Base-by-base conservation (phyloP, 2,113 vertebrate genomes). In the Budorcas taxicolor region DNA sequence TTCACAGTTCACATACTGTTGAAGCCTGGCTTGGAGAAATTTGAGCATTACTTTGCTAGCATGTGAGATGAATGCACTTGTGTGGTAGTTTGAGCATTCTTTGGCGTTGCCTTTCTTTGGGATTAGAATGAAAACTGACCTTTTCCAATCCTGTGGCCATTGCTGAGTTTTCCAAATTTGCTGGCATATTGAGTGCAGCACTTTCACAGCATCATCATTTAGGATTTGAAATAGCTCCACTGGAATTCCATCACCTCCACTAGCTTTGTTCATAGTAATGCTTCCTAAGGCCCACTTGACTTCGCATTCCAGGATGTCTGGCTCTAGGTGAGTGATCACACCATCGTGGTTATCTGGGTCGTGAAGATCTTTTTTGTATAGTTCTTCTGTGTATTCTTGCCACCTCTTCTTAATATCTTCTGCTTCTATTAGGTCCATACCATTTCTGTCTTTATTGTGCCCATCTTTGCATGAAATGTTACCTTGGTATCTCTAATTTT, bases 341-440 rank as follows among this genome's bases (percentile, higher is more conserved):
- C 14, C 14, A 16, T 7, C 0, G 1, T 16, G 60, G 14, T 62
- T 33, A 62, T 7, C 60, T 17, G 62, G 31, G 31, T 64, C 0
- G 0, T n/a, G 62, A 64, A 64, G 62, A n/a, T 33, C 0, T 64
- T 33, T 31, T 64, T 64, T 64, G 31, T 64, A 17, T 1, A 64
- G 31, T 64, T 64, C 60, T 33, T 62, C 15, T 33, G 15, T 33
- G 31, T 33, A 33, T 64, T n/a, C 62, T 64, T 64, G 31, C 62
- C 31, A 64, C 62, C 16, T 33, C 62, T 64, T 64, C 62, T 64
- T 64, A 17, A 64, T 64, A 17, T 64, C 62, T 64, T n/a, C 62
- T 64, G 31, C 31, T 64, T 64, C 62, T 64, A 1, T 64, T 64
- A 19, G 31, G 15, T 64, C 62, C 15, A 17, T 64, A 64, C 31